Percentiles rank a stretch among this genome's conserved stretches.
These are phyloP conservation scores for Druon quercuslanigerum DNA, from an alignment of 1,140 invertebrate species.

Conservation along the genomic window DNA sequence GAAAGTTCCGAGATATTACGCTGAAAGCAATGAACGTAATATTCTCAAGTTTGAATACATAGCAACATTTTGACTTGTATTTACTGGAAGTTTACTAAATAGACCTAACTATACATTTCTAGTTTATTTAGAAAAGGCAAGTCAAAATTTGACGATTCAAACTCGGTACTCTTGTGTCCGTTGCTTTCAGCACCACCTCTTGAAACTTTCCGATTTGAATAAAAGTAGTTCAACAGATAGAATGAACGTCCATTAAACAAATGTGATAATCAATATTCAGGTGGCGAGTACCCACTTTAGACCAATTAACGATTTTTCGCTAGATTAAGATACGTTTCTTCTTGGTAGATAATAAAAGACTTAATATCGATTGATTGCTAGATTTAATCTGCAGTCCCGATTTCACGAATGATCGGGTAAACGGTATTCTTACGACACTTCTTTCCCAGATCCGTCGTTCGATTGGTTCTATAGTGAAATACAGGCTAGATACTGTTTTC, in stretches of 20 bases:
- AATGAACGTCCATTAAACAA: constrained; percentile 13
- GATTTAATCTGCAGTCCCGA: constrained; percentile 2
- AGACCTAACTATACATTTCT: no score
- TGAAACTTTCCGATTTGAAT: neutral
- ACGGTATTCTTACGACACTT: neutral
- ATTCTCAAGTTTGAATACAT: no score
- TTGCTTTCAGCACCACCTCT: neutral
- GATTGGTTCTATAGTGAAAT: no score
- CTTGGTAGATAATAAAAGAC: constrained; percentile 13
- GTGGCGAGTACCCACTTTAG: constrained; percentile 5
- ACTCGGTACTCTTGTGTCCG: neutral
- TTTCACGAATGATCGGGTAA: constrained; percentile 5
- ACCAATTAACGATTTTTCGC: neutral
- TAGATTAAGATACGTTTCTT: constrained; percentile 12
- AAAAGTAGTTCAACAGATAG: neutral
- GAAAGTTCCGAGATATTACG: no score
- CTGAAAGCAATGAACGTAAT: no score
- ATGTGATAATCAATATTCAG: neutral
- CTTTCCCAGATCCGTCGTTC: no score
- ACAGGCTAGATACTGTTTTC: no score
- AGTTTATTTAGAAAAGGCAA: no score
- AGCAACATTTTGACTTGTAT: no score
- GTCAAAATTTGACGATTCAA: no score
- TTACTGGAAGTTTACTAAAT: no score
- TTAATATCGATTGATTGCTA: neutral